A percentile compares a stretch with the other conserved stretches of the same genome.
These are phyloP conservation scores for Heliothis subflexa DNA, from an alignment of 1,140 invertebrate genomes.

Conservation along the genomic window DNA sequence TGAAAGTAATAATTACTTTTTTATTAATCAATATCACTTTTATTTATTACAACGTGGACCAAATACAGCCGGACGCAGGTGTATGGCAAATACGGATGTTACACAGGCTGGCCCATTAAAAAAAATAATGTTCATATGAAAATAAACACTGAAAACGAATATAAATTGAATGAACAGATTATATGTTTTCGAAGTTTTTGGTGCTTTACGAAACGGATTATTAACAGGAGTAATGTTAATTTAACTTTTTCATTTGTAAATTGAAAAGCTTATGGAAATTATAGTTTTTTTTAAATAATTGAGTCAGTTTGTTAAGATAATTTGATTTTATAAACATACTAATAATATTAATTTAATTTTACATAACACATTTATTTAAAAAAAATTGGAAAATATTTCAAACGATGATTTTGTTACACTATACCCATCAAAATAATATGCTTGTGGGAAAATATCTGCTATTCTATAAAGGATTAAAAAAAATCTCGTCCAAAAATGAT, in stretches of 20 bases:
- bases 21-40: conserved; percentile 67
- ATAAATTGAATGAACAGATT: conserved; percentile 34
- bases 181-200: conserved; percentile 13
- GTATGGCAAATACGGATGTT: conserved; percentile 70
- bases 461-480: not conserved
- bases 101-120: conserved; percentile 67
- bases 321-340: too few species aligned
- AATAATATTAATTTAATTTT: too few species aligned
- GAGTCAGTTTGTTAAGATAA: too few species aligned
- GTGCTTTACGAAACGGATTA: not conserved
- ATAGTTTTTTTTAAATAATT: not conserved
- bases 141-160: conserved; percentile 54
- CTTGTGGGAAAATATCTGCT: not conserved
- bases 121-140: conserved; percentile 54
- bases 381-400: too few species aligned
- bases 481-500: not conserved
- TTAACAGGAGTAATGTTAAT: conserved; percentile 2
- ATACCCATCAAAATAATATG: too few species aligned
- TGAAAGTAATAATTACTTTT: conserved; percentile 57
- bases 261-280: conserved; percentile 40
- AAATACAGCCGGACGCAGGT: conserved; percentile 81
- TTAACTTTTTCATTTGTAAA: too few species aligned
- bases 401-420: too few species aligned
- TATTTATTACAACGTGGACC: conserved; percentile 73
- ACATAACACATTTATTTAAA: too few species aligned